Conservation (phyloP, 2,888 invertebrate species). For the Aphidius colemani region DNA sequence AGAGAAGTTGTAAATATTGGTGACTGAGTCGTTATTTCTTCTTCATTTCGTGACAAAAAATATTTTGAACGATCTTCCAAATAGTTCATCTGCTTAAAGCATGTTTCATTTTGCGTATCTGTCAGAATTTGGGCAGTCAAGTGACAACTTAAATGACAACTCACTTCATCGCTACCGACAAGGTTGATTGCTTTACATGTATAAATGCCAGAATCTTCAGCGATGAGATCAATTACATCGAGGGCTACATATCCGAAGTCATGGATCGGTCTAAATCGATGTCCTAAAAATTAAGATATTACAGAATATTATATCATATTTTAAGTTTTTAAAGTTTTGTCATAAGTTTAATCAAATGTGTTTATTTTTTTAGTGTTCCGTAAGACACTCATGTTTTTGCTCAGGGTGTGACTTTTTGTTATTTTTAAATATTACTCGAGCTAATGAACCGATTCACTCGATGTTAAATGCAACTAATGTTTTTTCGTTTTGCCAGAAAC, state of each 20-base stretch:
- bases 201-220: slow-evolving; percentile 93
- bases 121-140: slow-evolving; percentile 82
- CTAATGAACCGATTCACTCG: too few relatives aligned
- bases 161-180: slow-evolving; percentile 86
- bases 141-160: slow-evolving; percentile 73
- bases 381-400: too few relatives aligned
- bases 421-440: too few relatives aligned
- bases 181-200: slow-evolving; percentile 92
- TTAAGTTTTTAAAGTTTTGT: too few relatives aligned
- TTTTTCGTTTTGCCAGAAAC: too few relatives aligned
- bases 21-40: slow-evolving; percentile 86
- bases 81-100: slow-evolving; percentile 86
- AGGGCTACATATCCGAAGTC: slow-evolving; percentile 98
- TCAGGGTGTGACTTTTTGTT: too few relatives aligned
- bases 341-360: too few relatives aligned
- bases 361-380: too few relatives aligned
- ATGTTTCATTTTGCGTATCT: slow-evolving; percentile 84
- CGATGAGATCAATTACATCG: slow-evolving; percentile 93
- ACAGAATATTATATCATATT: too few relatives aligned
- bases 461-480: too few relatives aligned
- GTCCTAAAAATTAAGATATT: slow-evolving; percentile 63
- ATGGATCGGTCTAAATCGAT: slow-evolving; percentile 94
- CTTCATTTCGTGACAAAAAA: slow-evolving; percentile 74
- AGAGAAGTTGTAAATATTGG: slow-evolving; percentile 92
- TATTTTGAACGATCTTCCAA: slow-evolving; percentile 84